phyloP scores from a whole-genome alignment of 2,797 vertebrate genomes.

The Poeciliopsis infans region DNA sequence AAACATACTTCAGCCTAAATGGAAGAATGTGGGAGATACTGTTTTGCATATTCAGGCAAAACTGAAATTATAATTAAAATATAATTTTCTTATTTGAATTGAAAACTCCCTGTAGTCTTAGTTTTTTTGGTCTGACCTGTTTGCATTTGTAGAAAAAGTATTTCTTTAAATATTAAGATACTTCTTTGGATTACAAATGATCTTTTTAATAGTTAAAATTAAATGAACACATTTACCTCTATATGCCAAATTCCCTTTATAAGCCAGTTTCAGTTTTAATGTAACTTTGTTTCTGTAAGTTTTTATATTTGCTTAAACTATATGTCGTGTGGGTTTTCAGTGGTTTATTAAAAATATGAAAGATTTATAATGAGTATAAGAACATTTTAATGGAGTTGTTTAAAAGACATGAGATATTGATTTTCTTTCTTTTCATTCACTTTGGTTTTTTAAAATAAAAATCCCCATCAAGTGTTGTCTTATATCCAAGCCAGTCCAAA shows the following conservation, averaged over 20 bases:
- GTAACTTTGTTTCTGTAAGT: background rate
- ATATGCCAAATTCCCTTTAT: slow-evolving; percentile 7
- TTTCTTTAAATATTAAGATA: background rate
- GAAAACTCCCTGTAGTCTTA: background rate
- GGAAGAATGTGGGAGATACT: background rate
- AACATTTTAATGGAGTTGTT: slow-evolving; percentile 1
- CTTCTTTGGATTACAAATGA: slow-evolving; percentile 28
- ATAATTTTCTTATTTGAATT: background rate
- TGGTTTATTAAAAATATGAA: background rate
- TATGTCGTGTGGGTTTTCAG: background rate
- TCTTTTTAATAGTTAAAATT: slow-evolving; percentile 23
- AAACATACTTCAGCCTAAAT: background rate
- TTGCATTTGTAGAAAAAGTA: background rate
- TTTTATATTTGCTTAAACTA: slow-evolving; percentile 1
- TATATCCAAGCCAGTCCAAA: slow-evolving; percentile 48
- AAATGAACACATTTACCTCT: slow-evolving; percentile 33
- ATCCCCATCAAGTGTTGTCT: slow-evolving; percentile 22
- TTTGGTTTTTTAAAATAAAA: slow-evolving; percentile 13
- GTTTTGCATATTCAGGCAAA: background rate
- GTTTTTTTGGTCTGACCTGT: background rate
- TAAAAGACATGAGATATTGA: slow-evolving; percentile 20
- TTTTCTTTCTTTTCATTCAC: slow-evolving; percentile 16
- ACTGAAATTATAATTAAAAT: background rate
- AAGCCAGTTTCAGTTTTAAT: background rate
- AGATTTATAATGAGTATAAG: background rate